Evolutionary conservation across 2,888 invertebrate genomes (phyloP).

Genomic region (Polymixis lichenea): DNA sequence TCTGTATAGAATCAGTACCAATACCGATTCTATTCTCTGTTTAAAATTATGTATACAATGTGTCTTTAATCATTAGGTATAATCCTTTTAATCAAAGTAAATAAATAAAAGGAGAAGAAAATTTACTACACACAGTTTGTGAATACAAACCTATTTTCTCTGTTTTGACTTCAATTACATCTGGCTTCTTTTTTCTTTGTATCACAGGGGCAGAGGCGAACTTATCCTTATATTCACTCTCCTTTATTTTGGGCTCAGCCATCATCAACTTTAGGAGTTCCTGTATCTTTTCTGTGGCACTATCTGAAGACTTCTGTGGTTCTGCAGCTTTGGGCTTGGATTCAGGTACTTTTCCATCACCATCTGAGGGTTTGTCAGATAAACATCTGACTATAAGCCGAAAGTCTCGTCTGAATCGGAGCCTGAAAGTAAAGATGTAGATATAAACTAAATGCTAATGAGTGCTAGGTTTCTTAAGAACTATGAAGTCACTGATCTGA

Average conservation of each 20-base stretch:
- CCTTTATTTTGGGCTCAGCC: conserved; percentile 81
- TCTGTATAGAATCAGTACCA: neutral
- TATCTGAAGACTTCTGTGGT: conserved; percentile 67
- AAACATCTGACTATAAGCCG: conserved; percentile 75
- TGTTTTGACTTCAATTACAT: conserved; percentile 79
- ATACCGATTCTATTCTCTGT: neutral
- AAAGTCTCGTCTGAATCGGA: conserved; percentile 74
- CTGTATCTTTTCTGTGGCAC: conserved; percentile 84
- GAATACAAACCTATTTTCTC: conserved; percentile 82
- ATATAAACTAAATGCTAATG: neutral
- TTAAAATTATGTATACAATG: neutral
- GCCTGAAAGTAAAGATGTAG: conserved; percentile 62
- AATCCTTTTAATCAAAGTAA: neutral
- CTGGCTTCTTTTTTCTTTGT: conserved; percentile 73
- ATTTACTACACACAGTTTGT: neutral
- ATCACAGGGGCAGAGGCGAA: conserved; percentile 82
- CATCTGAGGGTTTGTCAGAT: conserved; percentile 78
- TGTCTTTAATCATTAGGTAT: neutral
- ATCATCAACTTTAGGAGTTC: conserved; percentile 84
- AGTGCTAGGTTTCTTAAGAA: neutral
- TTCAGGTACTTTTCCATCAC: conserved; percentile 76
- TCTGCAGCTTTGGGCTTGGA: conserved; percentile 63
- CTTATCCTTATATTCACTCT: conserved; percentile 81
- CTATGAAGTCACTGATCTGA: neutral
- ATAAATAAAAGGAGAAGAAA: neutral